Conservation (phyloP, 1,140 invertebrate genomes). For the Holcopasites calliopsidis region DNA sequence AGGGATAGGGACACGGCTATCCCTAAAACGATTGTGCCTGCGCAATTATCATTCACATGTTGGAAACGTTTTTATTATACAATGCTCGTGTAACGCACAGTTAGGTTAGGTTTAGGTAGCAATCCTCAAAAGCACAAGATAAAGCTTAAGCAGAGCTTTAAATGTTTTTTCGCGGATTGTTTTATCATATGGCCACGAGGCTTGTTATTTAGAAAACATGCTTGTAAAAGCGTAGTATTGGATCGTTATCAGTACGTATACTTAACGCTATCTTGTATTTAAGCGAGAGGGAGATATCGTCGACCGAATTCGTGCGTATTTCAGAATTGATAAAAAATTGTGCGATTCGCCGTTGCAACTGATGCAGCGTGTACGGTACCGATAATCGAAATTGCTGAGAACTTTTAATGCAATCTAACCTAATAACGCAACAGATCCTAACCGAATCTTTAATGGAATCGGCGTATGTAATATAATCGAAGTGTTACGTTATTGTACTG, state of each 20-base stretch:
- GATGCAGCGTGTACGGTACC: too few relatives aligned
- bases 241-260: not conserved
- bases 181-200: not conserved
- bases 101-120: too few relatives aligned
- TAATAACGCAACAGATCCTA: too few relatives aligned
- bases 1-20: not conserved
- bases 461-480: too few relatives aligned
- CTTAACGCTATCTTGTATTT: conserved; percentile 2
- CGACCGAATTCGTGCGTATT: not conserved
- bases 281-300: not conserved
- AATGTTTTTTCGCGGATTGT: not conserved
- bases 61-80: too few relatives aligned
- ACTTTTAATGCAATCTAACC: too few relatives aligned
- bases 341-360: too few relatives aligned
- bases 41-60: too few relatives aligned
- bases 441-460: too few relatives aligned
- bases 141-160: not conserved
- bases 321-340: not conserved
- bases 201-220: conserved; percentile 2
- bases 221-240: not conserved
- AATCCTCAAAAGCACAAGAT: not conserved
- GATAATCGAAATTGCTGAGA: too few relatives aligned
- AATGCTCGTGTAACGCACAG: too few relatives aligned
- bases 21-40: not conserved
- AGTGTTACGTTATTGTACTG: too few relatives aligned